A percentile compares a stretch with the other conserved stretches of the same genome.
These are phyloP conservation scores for Hippocampus kuda DNA, from an alignment of 2,797 vertebrate genomes.

Conservation along the genomic window DNA sequence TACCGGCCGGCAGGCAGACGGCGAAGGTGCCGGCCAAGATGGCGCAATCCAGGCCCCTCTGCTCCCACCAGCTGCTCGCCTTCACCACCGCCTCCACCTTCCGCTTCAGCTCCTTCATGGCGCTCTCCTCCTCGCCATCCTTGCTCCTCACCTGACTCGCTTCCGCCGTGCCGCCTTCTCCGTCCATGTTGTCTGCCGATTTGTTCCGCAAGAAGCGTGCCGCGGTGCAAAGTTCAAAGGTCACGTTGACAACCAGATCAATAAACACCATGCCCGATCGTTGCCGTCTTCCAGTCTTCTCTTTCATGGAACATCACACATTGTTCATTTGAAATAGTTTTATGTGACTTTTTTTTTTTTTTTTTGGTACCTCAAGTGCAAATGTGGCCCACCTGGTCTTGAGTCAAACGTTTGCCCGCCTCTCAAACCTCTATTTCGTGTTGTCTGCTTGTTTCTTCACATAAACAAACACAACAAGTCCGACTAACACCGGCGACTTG, in stretches of 20 bases:
- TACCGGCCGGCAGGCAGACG: conserved; percentile 72
- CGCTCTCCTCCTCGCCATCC: conserved; percentile 5
- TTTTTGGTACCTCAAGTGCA: no score
- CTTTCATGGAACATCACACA: no score
- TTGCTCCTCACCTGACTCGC: conserved; percentile 13
- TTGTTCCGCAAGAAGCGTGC: background rate
- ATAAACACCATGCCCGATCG: no score
- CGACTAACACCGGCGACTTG: no score
- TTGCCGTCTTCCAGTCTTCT: no score
- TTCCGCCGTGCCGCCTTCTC: conserved; percentile 23
- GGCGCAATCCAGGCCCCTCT: conserved; percentile 75
- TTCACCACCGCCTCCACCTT: conserved; percentile 73
- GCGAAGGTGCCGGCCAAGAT: conserved; percentile 71
- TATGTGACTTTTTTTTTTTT: no score
- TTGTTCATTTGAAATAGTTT: no score
- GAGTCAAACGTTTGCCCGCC: no score
- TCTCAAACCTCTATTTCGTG: no score
- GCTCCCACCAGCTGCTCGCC: conserved; percentile 90
- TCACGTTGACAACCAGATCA: background rate
- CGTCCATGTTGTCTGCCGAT: conserved; percentile 32
- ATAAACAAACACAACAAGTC: no score
- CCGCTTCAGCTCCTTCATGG: conserved; percentile 75
- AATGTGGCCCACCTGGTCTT: no score
- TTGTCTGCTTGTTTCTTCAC: no score
- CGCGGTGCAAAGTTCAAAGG: background rate